Evolutionary conservation across 1,140 invertebrate genomes (phyloP).

Genomic region (Drosophila seguyi): DNA sequence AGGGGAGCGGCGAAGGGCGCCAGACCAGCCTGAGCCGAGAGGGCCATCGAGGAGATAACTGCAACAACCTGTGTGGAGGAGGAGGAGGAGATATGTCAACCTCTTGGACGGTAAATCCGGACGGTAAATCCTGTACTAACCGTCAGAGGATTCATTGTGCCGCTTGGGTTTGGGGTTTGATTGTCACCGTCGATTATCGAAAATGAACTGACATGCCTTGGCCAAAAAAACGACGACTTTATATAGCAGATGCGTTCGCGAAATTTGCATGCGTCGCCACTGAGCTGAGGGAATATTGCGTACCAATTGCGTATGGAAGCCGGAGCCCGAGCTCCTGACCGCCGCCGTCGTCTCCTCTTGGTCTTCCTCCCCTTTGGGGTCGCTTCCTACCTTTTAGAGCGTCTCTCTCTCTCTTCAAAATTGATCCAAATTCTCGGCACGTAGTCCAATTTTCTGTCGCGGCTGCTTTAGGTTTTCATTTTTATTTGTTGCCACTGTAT

Average conservation of each 20-base stretch:
- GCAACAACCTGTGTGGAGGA: constrained; percentile 72
- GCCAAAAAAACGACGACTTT: constrained; percentile 74
- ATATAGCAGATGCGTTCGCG: constrained; percentile 72
- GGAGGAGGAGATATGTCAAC: not conserved
- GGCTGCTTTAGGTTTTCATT: constrained; percentile 54
- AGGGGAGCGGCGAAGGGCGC: constrained; percentile 49
- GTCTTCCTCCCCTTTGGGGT: constrained; percentile 4
- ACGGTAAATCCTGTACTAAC: constrained; percentile 72
- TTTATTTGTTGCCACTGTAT: constrained; percentile 39
- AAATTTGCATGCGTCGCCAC: constrained; percentile 67
- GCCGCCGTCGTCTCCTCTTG: not conserved
- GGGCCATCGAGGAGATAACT: constrained; percentile 81
- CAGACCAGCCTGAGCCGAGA: constrained; percentile 70
- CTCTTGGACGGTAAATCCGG: not conserved
- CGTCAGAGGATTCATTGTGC: constrained; percentile 84
- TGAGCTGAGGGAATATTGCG: constrained; percentile 41
- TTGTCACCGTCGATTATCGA: constrained; percentile 84
- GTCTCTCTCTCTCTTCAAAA: constrained; percentile 26
- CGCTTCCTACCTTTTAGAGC: constrained; percentile 27
- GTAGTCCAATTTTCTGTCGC: constrained; percentile 59
- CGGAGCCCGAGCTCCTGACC: constrained; percentile 8
- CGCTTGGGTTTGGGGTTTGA: constrained; percentile 70
- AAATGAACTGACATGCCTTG: constrained; percentile 84
- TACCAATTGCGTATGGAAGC: constrained; percentile 47
- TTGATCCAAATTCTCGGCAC: constrained; percentile 75